phyloP scores from a whole-genome alignment of 2,113 vertebrate genomes.

The Solea solea region DNA sequence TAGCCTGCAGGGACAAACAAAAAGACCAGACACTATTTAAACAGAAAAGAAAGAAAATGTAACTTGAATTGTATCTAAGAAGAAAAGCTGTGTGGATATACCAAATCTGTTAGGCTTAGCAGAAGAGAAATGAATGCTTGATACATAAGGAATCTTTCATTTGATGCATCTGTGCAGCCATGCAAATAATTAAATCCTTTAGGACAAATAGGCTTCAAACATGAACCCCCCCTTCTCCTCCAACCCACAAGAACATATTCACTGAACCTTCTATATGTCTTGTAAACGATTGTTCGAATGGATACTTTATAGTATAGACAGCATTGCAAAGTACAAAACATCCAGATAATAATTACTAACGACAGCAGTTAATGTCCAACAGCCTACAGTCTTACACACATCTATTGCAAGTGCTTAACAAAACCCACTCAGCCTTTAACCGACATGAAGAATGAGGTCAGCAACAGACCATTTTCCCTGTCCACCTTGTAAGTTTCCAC shows the following conservation, averaged over 20 bases:
- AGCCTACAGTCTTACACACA: slow-evolving; percentile 32
- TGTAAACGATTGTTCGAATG: slow-evolving; percentile 24
- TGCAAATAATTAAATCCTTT: too few species aligned
- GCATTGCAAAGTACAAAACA: slow-evolving; percentile 2
- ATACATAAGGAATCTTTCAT: background rate
- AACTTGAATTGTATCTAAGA: too few species aligned
- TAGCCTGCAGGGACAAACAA: slow-evolving; percentile 81
- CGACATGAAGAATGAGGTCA: slow-evolving; percentile 1
- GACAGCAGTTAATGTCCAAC: slow-evolving; percentile 66
- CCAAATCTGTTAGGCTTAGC: background rate
- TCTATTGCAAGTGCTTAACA: slow-evolving; percentile 47
- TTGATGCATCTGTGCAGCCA: background rate
- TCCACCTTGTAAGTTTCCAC: background rate
- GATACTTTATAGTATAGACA: background rate
- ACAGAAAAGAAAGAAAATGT: too few species aligned
- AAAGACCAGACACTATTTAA: background rate
- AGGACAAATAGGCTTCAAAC: too few species aligned
- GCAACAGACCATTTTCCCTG: background rate
- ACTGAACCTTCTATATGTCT: background rate
- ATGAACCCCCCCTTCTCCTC: too few species aligned
- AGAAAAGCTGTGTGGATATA: background rate
- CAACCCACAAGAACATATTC: background rate
- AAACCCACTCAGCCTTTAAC: background rate
- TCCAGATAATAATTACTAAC: slow-evolving; percentile 55
- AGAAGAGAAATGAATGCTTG: background rate